phyloP scores from a whole-genome alignment of 2,113 vertebrate species.

The Seriola rivoliana region DNA sequence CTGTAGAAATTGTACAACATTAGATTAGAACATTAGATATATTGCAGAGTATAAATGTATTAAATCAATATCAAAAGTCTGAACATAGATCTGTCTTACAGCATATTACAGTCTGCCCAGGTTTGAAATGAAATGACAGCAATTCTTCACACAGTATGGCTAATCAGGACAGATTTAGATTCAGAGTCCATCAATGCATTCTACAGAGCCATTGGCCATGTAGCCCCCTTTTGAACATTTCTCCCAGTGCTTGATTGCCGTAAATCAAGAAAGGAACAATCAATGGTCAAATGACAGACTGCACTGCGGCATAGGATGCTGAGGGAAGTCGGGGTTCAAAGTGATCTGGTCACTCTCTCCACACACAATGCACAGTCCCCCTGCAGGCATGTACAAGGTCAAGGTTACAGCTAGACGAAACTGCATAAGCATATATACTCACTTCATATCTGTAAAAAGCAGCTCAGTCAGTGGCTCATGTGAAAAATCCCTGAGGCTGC shows the following conservation, averaged over 20 bases:
- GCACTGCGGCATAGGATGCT: constrained; percentile 42
- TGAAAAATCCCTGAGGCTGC: constrained; percentile 29
- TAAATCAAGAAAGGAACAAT: constrained; percentile 74
- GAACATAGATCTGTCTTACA: background rate
- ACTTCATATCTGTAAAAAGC: constrained; percentile 53
- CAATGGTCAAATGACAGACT: constrained; percentile 57
- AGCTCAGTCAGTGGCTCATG: constrained; percentile 3
- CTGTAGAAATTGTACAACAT: background rate
- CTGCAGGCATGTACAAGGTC: constrained; percentile 60
- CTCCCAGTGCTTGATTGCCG: constrained; percentile 64
- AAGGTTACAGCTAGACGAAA: constrained; percentile 63
- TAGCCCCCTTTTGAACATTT: constrained; percentile 15
- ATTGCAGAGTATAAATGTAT: background rate
- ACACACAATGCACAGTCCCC: constrained; percentile 36
- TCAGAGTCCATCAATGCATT: constrained; percentile 27
- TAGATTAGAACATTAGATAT: too few species aligned
- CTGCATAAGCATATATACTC: constrained; percentile 55
- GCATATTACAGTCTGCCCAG: background rate
- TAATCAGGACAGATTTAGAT: constrained; percentile 59
- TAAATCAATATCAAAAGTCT: constrained; percentile 5
- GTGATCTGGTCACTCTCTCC: constrained; percentile 25
- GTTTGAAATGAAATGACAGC: constrained; percentile 48
- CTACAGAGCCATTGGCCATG: background rate
- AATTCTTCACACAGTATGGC: constrained; percentile 20
- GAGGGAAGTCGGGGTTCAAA: constrained; percentile 35